Evolutionary conservation across 2,888 invertebrate species (phyloP), one percentile per base, ranked within the genome.

Genomic region (Synergus japonicus): DNA sequence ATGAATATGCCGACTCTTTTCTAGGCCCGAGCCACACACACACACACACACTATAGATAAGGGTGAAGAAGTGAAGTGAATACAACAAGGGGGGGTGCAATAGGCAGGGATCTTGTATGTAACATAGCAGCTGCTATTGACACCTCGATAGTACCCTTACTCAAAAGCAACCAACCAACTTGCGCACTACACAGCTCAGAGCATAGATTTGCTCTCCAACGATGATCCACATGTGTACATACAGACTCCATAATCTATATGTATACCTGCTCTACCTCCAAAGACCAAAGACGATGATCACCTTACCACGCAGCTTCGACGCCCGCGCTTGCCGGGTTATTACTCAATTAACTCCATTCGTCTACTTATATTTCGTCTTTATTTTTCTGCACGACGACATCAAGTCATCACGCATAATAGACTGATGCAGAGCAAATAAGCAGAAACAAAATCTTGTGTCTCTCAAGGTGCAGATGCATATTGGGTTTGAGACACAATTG

Each of bases 91-190:
- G 85, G 81, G 88, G 87, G 84, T 87, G 82, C 81, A 83, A 80
- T 89, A 88, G 87, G 88, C 86, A 86, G 87, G 88, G 89, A 86
- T 89, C 88, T 89, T 89, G 88, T 90, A 88, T 89, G 90, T 88
- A 88, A 87, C 89, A 88, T 87, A 89, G 90, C 91, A 91, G 91
- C 91, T 92, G 92, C 90, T 92, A 92, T 92, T 92, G 92, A 92
- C 91, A 91, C 91, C 91, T 92, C 91, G 90, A 90, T n/a, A n/a
- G n/a, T 91, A 91, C 90, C 89, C 90, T 88, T 89, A 89, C 89
- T 91, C 89, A 89, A 90, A 91, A 90, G 89, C 89, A 91, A 91
- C 88, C 88, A 87, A 89, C 89, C 88, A 88, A 86, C 89, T 87
- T 88, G 86, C 86, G 83, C 83, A 83, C 82, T 83, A 82, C 82